Evolutionary conservation across 2,888 invertebrate species (phyloP).

Genomic region (Luffia ferchaultella): DNA sequence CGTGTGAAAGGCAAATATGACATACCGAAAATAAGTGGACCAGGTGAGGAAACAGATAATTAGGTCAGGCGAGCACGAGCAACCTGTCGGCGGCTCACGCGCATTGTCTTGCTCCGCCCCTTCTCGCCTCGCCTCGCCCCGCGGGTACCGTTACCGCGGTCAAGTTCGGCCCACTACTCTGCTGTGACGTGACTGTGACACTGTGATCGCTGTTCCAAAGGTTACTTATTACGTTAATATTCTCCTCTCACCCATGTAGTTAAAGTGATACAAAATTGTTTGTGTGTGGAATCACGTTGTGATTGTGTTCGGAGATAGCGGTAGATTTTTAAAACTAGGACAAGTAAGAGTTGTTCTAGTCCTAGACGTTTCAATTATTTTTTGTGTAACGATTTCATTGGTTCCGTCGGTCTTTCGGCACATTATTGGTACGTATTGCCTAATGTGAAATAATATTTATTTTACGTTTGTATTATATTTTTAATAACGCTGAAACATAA

Average conservation of each 20-base stretch:
- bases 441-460: background rate
- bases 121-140: conserved; percentile 21
- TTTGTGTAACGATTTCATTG: too few relatives aligned
- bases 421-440: background rate
- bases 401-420: too few relatives aligned
- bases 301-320: background rate
- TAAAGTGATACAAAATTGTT: background rate
- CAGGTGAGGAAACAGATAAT: conserved; percentile 44
- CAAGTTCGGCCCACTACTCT: conserved; percentile 40
- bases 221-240: too few relatives aligned
- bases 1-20: too few relatives aligned
- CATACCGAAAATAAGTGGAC: too few relatives aligned
- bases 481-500: background rate
- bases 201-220: background rate
- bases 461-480: background rate
- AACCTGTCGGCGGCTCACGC: conserved; percentile 54
- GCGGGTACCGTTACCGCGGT: conserved; percentile 54
- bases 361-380: background rate
- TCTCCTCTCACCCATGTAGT: background rate
- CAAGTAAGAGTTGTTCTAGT: background rate
- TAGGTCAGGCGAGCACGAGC: conserved; percentile 62
- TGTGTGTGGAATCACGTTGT: background rate
- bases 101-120: conserved; percentile 49
- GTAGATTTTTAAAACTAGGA: background rate
- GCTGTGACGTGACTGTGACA: conserved; percentile 33